Percentiles rank a stretch among this genome's conserved stretches.
Conservation (phyloP, 1,140 invertebrate genomes). For the Cardiocondyla obscurior region DNA sequence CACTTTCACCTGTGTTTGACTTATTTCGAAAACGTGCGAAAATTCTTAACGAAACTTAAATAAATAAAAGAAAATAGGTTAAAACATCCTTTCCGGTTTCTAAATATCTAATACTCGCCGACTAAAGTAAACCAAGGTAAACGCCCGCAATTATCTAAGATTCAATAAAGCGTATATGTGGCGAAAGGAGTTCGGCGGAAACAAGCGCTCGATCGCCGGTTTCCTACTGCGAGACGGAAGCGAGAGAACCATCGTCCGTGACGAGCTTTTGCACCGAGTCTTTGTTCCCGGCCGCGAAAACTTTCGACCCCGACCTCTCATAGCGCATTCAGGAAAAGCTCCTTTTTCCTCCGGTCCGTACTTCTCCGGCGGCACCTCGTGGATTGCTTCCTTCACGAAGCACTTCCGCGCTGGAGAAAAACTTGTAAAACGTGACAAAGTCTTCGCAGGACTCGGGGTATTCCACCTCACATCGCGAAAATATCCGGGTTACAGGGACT, state of each 20-base stretch:
- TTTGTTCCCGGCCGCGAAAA: slow-evolving; percentile 66
- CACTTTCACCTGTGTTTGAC: neutral
- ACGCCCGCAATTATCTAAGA: slow-evolving; percentile 58
- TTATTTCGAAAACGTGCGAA: neutral
- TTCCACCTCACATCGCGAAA: slow-evolving; percentile 7
- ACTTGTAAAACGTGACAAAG: slow-evolving; percentile 65
- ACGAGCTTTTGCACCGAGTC: slow-evolving; percentile 55
- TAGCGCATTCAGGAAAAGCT: slow-evolving; percentile 62
- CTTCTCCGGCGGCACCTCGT: slow-evolving; percentile 3
- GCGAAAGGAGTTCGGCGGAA: slow-evolving; percentile 9
- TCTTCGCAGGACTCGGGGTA: neutral
- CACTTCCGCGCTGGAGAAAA: slow-evolving; percentile 33
- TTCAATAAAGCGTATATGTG: slow-evolving; percentile 33
- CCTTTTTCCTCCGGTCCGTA: slow-evolving; percentile 28
- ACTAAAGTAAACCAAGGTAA: too few species aligned
- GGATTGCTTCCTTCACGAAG: slow-evolving; percentile 53
- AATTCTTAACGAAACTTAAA: too few species aligned
- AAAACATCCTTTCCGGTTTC: too few species aligned
- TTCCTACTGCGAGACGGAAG: slow-evolving; percentile 43
- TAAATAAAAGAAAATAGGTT: too few species aligned
- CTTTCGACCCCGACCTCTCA: slow-evolving; percentile 59
- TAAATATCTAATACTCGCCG: too few species aligned
- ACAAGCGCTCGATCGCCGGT: neutral
- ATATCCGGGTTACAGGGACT: slow-evolving; percentile 32
- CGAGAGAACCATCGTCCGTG: slow-evolving; percentile 53